Base-by-base conservation (phyloP, 2,888 invertebrate genomes). In the Chironomus riparius region DNA sequence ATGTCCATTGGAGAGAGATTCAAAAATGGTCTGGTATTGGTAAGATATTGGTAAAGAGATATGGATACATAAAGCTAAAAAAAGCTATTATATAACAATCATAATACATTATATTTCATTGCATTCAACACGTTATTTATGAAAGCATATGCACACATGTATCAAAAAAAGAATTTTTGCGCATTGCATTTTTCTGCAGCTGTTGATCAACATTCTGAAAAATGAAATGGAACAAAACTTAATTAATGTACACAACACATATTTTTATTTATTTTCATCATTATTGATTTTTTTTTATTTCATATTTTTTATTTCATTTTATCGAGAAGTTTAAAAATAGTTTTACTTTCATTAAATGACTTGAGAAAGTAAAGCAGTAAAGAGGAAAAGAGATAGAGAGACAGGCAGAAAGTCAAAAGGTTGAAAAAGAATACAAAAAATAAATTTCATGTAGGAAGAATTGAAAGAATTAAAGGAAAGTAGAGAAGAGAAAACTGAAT, bases 381-480 rank as follows among this genome's bases (percentile, higher is more conserved):
- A 24, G 28, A n/a, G 13, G 2, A 75, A 50, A 47, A 68, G 18
- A 12, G 69, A 68, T 61, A 62, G 47, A 24, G 68, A 65, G 24
- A 22, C 18, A 65, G 38, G 22, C 6, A 18, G 12, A n/a, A 48
- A 47, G 15, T 7, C 6, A 7, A 56, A 50, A 56, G 56, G 15
- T 56, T 38, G 10, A 2, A 38, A 38, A 7, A 38, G 38, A 38
- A 38, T 38, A 38, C 38, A 10, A 7, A 15, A 56, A 56, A 56
- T 0, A 5, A 56, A 18, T 10, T 15, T 50, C 5, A 15, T 6
- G 15, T n/a, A 50, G 50, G 50, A 15, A 50, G 15, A 50, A 24
- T 50, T 24, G 24, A 73, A 61, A 48, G 74, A 77, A 28, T 38
- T 28, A 47, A 61, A 47, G 13, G 48, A 61, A 74, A 74, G 69